Base-by-base conservation (phyloP, 2,113 vertebrate species). In the Gobio gobio region DNA sequence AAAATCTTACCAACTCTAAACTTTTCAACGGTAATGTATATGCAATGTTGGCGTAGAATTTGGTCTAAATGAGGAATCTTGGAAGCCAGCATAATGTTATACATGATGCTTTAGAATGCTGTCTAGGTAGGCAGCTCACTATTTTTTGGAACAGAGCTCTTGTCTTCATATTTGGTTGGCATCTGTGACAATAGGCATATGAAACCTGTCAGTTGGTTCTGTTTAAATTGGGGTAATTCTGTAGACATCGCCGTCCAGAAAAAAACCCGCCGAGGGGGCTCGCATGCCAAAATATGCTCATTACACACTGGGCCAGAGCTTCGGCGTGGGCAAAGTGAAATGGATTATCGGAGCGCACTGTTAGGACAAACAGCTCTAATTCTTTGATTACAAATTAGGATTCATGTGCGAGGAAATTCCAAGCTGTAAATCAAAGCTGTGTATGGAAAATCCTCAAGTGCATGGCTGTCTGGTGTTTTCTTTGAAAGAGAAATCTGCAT, bases 361-460 rank as follows among this genome's bases (percentile, higher is more conserved):
- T 84, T 78, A 76, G 85, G 83, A 83, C 82, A 82, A 85, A 59
- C 83, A 81, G 36, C 20, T 73, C 85, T 86, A 88, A 89, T 87
- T 87, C 90, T 82, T 59, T 88, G 88, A 89, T 84, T 87, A 89
- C 84, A 87, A 88, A 85, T 83, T 82, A 66, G 54, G 70, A 83
- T 85, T 85, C 45, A 84, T 81, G 61, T 54, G 85, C 33, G 47
- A 74, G 72, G 74, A 86, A 86, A 80, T 84, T 66, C 78, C 66
- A 78, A 84, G 88, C 82, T 73, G 78, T 56, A 86, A 88, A 86
- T 87, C 82, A 86, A 68, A 81, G 43, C n/a, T 1, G 26, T 47
- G 78, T 33, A 64, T 81, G 47, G 16, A 63, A 80, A 80, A 80
- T 63, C 58, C 58, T 80, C 78, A 47, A 80, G 78, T 24, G 78